These are phyloP conservation scores for Gobiocypris rarus DNA, from an alignment of 2,113 vertebrate species.

Conservation along the genomic window DNA sequence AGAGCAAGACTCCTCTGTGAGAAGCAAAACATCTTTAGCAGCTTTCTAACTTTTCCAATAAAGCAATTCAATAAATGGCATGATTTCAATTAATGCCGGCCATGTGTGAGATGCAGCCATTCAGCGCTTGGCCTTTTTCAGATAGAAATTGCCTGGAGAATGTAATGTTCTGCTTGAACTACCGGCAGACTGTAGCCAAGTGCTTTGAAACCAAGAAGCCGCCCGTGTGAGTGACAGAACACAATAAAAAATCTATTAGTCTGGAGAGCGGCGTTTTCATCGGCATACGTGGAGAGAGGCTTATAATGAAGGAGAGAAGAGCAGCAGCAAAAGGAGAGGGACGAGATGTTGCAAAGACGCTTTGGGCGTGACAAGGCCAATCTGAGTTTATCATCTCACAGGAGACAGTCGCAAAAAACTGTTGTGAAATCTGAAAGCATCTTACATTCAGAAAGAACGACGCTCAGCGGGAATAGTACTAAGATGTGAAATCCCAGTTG, in stretches of 20 bases:
- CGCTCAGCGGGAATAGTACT: neutral
- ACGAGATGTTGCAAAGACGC: conserved; percentile 2
- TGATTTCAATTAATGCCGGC: conserved; percentile 59
- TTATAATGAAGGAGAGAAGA: conserved; percentile 2
- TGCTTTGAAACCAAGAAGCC: conserved; percentile 46
- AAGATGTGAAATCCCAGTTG: neutral
- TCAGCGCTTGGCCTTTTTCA: conserved; percentile 44
- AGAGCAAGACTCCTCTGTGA: neutral
- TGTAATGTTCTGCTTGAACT: conserved; percentile 61
- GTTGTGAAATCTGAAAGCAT: neutral
- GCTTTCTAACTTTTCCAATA: conserved; percentile 6
- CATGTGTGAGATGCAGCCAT: conserved; percentile 47
- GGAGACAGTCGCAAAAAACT: neutral
- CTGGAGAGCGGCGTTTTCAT: conserved; percentile 47
- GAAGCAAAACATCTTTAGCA: neutral
- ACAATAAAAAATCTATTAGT: conserved; percentile 59
- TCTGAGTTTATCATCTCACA: conserved; percentile 11
- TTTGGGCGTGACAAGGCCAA: conserved; percentile 21
- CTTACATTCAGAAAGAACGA: neutral
- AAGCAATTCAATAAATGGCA: conserved; percentile 25
- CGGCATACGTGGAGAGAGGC: conserved; percentile 35
- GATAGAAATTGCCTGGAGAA: conserved; percentile 58
- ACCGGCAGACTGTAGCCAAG: conserved; percentile 49
- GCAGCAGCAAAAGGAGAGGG: neutral
- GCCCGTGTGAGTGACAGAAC: conserved; percentile 54